Evolutionary conservation across 2,888 invertebrate genomes (phyloP).

Genomic region (Synergus umbraculus): DNA sequence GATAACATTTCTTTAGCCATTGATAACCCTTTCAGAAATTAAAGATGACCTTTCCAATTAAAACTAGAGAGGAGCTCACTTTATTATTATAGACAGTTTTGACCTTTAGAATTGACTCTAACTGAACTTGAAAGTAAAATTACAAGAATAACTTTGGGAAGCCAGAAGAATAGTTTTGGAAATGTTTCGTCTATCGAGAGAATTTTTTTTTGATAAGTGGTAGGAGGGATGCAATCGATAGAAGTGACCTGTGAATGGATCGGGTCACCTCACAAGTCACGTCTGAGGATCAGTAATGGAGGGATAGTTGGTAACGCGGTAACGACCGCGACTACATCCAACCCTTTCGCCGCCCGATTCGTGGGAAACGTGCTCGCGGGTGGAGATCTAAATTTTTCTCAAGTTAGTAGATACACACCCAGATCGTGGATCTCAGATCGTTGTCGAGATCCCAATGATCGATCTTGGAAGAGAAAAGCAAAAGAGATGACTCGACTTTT

Average conservation of each 20-base stretch:
- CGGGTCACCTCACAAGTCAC: constrained; percentile 57
- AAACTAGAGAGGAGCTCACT: not conserved
- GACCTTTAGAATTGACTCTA: too few relatives aligned
- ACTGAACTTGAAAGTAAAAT: too few relatives aligned
- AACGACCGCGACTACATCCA: constrained; percentile 55
- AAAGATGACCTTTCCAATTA: not conserved
- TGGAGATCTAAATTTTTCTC: constrained; percentile 56
- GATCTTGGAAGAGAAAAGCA: constrained; percentile 27
- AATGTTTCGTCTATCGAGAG: not conserved
- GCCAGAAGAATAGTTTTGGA: not conserved
- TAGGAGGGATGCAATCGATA: not conserved
- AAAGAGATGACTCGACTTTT: constrained; percentile 40
- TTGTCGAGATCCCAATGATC: constrained; percentile 39
- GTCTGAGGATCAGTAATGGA: constrained; percentile 65
- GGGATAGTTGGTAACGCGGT: constrained; percentile 59
- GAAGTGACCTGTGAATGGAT: constrained; percentile 35
- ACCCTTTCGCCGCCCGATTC: constrained; percentile 53
- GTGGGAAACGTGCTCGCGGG: constrained; percentile 59
- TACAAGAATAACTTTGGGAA: not conserved
- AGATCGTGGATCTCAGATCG: constrained; percentile 50
- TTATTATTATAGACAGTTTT: too few relatives aligned
- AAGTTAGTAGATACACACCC: constrained; percentile 35
- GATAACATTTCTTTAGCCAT: not conserved
- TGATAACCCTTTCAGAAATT: constrained; percentile 7
- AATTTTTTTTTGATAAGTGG: not conserved